Evolutionary conservation across 1,140 invertebrate genomes (phyloP).

Genomic region (Caenorhabditis tropicalis): DNA sequence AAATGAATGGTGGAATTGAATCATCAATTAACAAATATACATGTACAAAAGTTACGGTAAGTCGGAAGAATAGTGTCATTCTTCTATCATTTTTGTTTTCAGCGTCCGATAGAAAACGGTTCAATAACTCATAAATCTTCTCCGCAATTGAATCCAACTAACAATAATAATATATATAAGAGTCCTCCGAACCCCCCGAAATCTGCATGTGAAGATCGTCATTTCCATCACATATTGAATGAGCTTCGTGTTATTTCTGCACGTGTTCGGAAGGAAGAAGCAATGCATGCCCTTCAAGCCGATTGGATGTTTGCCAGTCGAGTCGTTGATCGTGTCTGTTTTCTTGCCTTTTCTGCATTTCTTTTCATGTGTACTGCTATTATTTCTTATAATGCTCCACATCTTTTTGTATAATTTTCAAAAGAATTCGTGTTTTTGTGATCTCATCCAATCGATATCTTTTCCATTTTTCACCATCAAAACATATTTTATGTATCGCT

Average conservation of each 20-base stretch:
- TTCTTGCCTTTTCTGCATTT: slow-evolving; percentile 98
- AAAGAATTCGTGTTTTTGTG: slow-evolving; percentile 18
- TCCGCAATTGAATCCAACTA: not conserved
- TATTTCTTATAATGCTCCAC: slow-evolving; percentile 92
- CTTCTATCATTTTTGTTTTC: not conserved
- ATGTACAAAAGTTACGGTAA: slow-evolving; percentile 37
- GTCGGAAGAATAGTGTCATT: not conserved
- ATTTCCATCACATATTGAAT: slow-evolving; percentile 90
- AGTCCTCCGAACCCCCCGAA: slow-evolving; percentile 55
- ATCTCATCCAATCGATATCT: slow-evolving; percentile 27
- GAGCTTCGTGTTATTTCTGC: slow-evolving; percentile 88
- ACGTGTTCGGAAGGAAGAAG: slow-evolving; percentile 73
- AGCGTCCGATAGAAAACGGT: slow-evolving; percentile 30
- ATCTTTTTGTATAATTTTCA: slow-evolving; percentile 84
- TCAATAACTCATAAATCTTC: slow-evolving; percentile 3
- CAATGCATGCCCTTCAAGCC: slow-evolving; percentile 68
- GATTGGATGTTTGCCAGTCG: slow-evolving; percentile 99
- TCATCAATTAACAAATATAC: slow-evolving; percentile 34
- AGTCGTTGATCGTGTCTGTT: slow-evolving; percentile 98
- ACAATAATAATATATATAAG: slow-evolving; percentile 25
- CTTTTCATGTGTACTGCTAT: slow-evolving; percentile 95
- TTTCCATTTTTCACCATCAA: not conserved
- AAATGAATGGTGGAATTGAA: slow-evolving; percentile 1
- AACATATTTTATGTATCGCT: not conserved
- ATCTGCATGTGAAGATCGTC: slow-evolving; percentile 61